phyloP scores from a whole-genome alignment of 2,888 invertebrate species.

The Heliconius hortense region DNA sequence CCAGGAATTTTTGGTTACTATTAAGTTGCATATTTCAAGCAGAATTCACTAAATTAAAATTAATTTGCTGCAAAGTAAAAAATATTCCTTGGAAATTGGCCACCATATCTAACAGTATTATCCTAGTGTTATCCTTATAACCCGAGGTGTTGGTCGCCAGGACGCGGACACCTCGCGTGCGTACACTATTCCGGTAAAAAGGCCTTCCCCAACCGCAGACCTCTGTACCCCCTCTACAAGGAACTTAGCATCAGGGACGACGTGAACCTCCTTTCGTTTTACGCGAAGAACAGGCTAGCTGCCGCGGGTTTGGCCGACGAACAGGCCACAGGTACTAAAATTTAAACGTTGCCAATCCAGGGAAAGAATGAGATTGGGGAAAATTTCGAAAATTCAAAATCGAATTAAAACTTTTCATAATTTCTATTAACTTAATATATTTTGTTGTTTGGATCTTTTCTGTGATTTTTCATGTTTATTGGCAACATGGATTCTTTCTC shows the following conservation, averaged over 20 bases:
- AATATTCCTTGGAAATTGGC: slow-evolving; percentile 36
- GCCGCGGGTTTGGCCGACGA: slow-evolving; percentile 80
- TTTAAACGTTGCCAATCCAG: slow-evolving; percentile 18
- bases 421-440: slow-evolving; percentile 11
- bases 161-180: slow-evolving; percentile 92
- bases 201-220: slow-evolving; percentile 88
- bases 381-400: too few relatives aligned
- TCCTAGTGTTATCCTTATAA: slow-evolving; percentile 69
- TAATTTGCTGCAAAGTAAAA: neutral
- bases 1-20: neutral
- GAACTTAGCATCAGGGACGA: slow-evolving; percentile 91
- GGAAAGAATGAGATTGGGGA: neutral
- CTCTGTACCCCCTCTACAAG: slow-evolving; percentile 86
- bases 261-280: slow-evolving; percentile 93
- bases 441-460: slow-evolving; percentile 6
- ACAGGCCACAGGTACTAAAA: slow-evolving; percentile 73
- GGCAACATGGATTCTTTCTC: slow-evolving; percentile 2
- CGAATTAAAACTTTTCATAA: neutral
- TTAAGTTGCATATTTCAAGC: neutral
- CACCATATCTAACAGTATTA: slow-evolving; percentile 54
- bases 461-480: slow-evolving; percentile 3
- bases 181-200: slow-evolving; percentile 91
- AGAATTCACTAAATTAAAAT: neutral
- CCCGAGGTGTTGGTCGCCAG: slow-evolving; percentile 81
- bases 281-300: slow-evolving; percentile 89